These are phyloP conservation scores for Drosophila lutescens DNA, from an alignment of 2,888 invertebrate genomes.

Conservation along the genomic window DNA sequence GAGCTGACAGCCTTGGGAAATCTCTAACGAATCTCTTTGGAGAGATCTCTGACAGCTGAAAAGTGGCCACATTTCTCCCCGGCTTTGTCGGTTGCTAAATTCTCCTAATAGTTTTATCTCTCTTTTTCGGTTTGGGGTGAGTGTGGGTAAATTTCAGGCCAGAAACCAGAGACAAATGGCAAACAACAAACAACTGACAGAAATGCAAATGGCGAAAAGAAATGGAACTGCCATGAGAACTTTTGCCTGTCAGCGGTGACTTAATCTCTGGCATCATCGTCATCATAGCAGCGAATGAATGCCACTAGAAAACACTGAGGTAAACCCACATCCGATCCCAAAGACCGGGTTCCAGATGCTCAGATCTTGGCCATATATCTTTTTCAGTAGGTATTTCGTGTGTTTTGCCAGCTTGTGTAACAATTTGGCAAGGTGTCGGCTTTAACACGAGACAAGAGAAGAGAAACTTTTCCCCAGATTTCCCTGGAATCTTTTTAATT, in stretches of 20 bases:
- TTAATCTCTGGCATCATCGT: conserved; percentile 73
- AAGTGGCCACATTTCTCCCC: conserved; percentile 76
- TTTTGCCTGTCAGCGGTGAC: conserved; percentile 57
- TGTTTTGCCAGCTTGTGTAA: conserved; percentile 31
- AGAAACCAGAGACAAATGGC: conserved; percentile 22
- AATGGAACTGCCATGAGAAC: conserved; percentile 81
- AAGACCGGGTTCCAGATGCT: conserved; percentile 4
- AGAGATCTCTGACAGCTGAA: conserved; percentile 71
- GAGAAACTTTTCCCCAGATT: conserved; percentile 61
- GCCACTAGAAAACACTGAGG: conserved; percentile 1
- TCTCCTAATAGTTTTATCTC: conserved; percentile 81
- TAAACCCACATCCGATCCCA: conserved; percentile 35
- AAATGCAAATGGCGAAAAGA: conserved; percentile 69
- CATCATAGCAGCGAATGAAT: conserved; percentile 29
- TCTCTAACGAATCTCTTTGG: conserved; percentile 20
- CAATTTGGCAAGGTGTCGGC: conserved; percentile 78
- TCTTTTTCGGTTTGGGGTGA: background rate
- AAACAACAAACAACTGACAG: conserved; percentile 7
- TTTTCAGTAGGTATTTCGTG: background rate
- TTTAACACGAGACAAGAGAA: conserved; percentile 44
- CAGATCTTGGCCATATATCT: conserved; percentile 5
- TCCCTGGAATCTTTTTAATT: conserved; percentile 27
- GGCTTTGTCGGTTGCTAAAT: conserved; percentile 77
- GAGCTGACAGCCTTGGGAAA: conserved; percentile 76
- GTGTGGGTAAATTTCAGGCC: conserved; percentile 53